These are phyloP conservation scores for Lophius americanus DNA, from an alignment of 2,797 vertebrate species.

Conservation along the genomic window DNA sequence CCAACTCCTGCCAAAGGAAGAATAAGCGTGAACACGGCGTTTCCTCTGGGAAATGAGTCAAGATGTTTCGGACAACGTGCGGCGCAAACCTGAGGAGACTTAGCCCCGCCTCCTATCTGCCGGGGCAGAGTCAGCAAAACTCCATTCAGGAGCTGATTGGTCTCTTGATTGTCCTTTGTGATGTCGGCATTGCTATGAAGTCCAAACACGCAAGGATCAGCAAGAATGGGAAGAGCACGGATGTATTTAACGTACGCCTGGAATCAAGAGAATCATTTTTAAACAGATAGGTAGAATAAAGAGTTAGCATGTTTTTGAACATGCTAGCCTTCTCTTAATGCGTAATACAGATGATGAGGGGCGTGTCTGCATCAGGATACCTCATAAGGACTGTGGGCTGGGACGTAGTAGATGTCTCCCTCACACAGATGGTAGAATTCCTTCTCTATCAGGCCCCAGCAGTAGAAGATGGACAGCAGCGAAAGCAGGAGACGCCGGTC, in stretches of 20 bases:
- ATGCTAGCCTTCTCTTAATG: neutral
- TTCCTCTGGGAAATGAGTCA: slow-evolving; percentile 7
- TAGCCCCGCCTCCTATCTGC: slow-evolving; percentile 85
- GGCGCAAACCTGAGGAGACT: slow-evolving; percentile 89
- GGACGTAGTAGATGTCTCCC: slow-evolving; percentile 85
- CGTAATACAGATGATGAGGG: too few species aligned
- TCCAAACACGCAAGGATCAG: slow-evolving; percentile 91
- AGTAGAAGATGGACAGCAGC: slow-evolving; percentile 90
- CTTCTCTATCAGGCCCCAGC: slow-evolving; percentile 82
- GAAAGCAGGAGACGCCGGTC: slow-evolving; percentile 92
- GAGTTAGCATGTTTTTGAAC: neutral
- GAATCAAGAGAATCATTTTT: slow-evolving; percentile 29
- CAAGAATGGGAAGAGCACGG: slow-evolving; percentile 85
- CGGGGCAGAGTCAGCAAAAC: slow-evolving; percentile 91
- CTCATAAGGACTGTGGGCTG: slow-evolving; percentile 86
- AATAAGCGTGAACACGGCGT: slow-evolving; percentile 1
- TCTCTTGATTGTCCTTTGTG: slow-evolving; percentile 95
- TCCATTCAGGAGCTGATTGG: slow-evolving; percentile 90
- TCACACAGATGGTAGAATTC: slow-evolving; percentile 85
- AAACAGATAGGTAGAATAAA: neutral
- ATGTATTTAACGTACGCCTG: slow-evolving; percentile 90
- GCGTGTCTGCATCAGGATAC: slow-evolving; percentile 60
- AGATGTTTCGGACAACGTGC: neutral
- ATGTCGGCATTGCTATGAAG: slow-evolving; percentile 95
- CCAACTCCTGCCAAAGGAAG: slow-evolving; percentile 80